phyloP scores from a whole-genome alignment of 92 coral and sea anemone genomes.

The Epizoanthus stellaris region DNA sequence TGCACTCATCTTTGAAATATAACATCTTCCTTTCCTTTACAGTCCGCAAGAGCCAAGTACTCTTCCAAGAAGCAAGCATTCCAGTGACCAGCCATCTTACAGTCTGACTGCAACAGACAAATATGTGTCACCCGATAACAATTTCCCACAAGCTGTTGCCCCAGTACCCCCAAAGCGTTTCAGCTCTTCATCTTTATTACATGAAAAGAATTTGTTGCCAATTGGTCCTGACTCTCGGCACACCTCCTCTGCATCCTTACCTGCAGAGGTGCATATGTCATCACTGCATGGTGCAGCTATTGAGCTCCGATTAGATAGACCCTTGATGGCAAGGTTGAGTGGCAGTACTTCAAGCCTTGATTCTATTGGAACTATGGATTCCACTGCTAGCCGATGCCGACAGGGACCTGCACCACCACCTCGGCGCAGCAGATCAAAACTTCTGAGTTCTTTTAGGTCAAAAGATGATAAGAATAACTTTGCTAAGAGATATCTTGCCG shows the following conservation, averaged over 20 bases:
- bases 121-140: conserved; percentile 47
- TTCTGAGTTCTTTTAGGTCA: conserved; percentile 77
- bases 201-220: conserved; percentile 51
- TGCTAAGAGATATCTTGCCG: conserved; percentile 26
- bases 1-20: too few relatives aligned
- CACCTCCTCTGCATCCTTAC: conserved; percentile 55
- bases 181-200: conserved; percentile 78
- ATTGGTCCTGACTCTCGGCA: conserved; percentile 44
- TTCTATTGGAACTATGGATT: conserved; percentile 64
- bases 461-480: conserved; percentile 43
- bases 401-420: conserved; percentile 91
- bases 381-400: conserved; percentile 57
- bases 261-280: conserved; percentile 47
- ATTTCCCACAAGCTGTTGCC: conserved; percentile 58
- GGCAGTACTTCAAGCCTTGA: conserved; percentile 86
- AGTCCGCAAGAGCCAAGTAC: conserved; percentile 14
- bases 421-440: conserved; percentile 75
- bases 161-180: conserved; percentile 76
- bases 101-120: conserved; percentile 67
- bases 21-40: conserved; percentile 6
- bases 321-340: conserved; percentile 50
- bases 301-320: conserved; percentile 56
- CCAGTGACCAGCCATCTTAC: conserved; percentile 70
- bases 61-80: conserved; percentile 72
- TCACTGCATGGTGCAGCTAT: conserved; percentile 27